phyloP scores from a whole-genome alignment of 2,797 vertebrate genomes.

The Sebastes variabilis region DNA sequence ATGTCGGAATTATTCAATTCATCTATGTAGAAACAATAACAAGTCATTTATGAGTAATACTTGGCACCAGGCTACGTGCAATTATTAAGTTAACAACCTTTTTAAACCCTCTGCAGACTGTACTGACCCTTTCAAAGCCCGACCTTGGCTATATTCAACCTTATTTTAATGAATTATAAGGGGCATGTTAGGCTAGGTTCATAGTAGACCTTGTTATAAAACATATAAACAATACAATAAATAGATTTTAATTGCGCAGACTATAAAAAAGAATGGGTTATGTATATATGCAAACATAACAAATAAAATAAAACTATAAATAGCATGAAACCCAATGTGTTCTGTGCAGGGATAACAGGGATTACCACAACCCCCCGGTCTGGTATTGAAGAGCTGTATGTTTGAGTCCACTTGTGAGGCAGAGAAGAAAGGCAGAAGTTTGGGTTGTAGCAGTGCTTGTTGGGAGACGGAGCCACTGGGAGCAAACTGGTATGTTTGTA shows the following conservation, averaged over 20 bases:
- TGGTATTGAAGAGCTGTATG: background rate
- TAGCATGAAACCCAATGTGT: background rate
- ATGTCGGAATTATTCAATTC: background rate
- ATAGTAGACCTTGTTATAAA: too few species aligned
- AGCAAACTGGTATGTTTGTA: background rate
- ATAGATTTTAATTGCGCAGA: too few species aligned
- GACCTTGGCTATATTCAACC: background rate
- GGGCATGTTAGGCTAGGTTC: background rate
- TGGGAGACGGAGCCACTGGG: background rate
- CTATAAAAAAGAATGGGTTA: too few species aligned
- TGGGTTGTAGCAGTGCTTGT: background rate
- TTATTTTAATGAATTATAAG: background rate
- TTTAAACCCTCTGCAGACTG: background rate
- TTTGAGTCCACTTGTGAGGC: too few species aligned
- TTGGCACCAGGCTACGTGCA: background rate
- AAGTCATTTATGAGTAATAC: background rate
- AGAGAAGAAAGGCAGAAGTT: too few species aligned
- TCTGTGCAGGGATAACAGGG: constrained; percentile 17
- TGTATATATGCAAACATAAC: background rate
- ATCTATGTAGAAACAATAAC: background rate
- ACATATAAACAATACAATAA: too few species aligned
- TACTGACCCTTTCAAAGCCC: background rate
- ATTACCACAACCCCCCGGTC: constrained; percentile 10
- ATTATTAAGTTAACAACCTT: background rate
- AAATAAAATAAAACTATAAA: background rate